Evolutionary conservation across 2,888 invertebrate genomes (phyloP).

Genomic region (Caenorhabditis sulstoni): DNA sequence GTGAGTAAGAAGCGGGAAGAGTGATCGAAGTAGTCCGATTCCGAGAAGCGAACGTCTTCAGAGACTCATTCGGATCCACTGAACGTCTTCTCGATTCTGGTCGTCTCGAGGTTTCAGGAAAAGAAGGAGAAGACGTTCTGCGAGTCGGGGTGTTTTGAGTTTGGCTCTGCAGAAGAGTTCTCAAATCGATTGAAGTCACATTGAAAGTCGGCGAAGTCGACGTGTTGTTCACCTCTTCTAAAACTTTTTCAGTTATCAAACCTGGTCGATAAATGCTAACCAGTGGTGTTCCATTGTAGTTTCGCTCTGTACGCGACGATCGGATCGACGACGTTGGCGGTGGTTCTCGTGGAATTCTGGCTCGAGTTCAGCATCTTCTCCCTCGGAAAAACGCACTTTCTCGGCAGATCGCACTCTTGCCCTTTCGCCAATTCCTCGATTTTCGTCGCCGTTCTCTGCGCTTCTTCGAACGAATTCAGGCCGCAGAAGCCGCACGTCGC

Average conservation of each 20-base stretch:
- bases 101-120: no score
- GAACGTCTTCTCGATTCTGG: background rate
- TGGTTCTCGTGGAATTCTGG: background rate
- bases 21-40: conserved; percentile 17
- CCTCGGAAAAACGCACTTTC: conserved; percentile 63
- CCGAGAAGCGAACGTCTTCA: conserved; percentile 34
- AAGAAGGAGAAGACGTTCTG: no score
- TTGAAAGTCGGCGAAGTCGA: conserved; percentile 10
- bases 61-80: conserved; percentile 19
- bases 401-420: conserved; percentile 41
- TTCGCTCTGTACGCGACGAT: conserved; percentile 22
- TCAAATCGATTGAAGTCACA: conserved; percentile 25
- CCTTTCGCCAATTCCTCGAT: conserved; percentile 40
- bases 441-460: conserved; percentile 8
- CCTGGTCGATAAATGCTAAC: background rate
- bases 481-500: conserved; percentile 62
- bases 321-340: conserved; percentile 21
- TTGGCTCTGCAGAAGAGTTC: conserved; percentile 24
- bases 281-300: conserved; percentile 8
- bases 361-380: conserved; percentile 57
- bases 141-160: background rate
- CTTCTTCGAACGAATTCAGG: conserved; percentile 41
- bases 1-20: conserved; percentile 9
- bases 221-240: background rate
- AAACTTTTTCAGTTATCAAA: background rate